These are phyloP conservation scores for Scaptomyza tumidula DNA, from an alignment of 2,888 invertebrate genomes.

Conservation along the genomic window DNA sequence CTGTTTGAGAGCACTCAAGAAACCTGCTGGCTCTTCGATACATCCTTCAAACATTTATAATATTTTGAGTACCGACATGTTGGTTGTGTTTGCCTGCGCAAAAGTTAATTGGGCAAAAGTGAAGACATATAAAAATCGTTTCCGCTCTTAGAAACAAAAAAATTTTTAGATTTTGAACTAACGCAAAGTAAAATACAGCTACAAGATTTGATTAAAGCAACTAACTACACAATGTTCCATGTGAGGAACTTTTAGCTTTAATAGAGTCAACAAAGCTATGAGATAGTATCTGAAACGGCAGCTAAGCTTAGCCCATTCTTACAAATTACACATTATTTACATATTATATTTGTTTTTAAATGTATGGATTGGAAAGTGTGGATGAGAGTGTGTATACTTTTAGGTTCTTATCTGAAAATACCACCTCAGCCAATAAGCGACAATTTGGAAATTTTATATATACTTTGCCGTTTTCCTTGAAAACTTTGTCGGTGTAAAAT, in stretches of 20 bases:
- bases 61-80: conserved; percentile 1
- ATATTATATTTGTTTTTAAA: conserved; percentile 28
- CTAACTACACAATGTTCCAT: not conserved
- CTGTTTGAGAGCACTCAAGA: conserved; percentile 33
- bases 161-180: conserved; percentile 31
- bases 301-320: not conserved
- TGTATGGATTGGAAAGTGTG: conserved; percentile 10
- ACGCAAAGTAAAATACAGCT: not conserved
- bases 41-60: conserved; percentile 11
- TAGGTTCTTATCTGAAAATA: conserved; percentile 64
- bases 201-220: not conserved
- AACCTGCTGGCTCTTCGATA: conserved; percentile 24
- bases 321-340: conserved; percentile 7
- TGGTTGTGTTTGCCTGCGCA: conserved; percentile 15
- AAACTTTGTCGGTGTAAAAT: conserved; percentile 53
- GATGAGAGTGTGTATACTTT: not conserved
- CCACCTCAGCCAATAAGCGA: conserved; percentile 46
- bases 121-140: conserved; percentile 14
- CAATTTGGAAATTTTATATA: conserved; percentile 61
- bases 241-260: not conserved
- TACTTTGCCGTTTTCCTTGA: conserved; percentile 44
- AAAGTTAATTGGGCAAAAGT: conserved; percentile 39
- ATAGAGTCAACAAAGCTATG: too few species aligned
- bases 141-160: conserved; percentile 8
- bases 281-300: conserved; percentile 22